Percentiles rank a stretch among this genome's conserved stretches.
phyloP scores from a whole-genome alignment of 1,140 invertebrate genomes.

The Diuraphis noxia region DNA sequence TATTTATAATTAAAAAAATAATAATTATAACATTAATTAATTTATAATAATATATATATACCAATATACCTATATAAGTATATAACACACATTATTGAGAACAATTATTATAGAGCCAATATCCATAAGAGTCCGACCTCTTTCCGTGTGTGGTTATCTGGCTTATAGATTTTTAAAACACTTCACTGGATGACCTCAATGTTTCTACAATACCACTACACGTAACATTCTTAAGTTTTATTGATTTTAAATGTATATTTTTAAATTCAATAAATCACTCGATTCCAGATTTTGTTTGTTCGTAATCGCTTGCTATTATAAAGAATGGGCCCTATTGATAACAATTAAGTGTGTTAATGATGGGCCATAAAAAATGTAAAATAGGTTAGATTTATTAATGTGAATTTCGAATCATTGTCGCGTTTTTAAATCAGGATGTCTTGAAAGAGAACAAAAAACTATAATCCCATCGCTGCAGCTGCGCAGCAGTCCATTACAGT shows the following conservation, averaged over 20 bases:
- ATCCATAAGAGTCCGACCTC: background rate
- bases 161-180: conserved; percentile 13
- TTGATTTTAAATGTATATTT: conserved; percentile 22
- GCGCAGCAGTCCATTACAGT: background rate
- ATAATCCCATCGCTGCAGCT: background rate
- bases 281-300: background rate
- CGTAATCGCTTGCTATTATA: background rate
- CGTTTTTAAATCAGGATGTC: background rate
- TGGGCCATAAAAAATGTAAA: background rate
- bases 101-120: background rate
- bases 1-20: background rate
- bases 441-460: background rate
- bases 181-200: conserved; percentile 18
- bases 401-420: background rate
- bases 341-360: conserved; percentile 19
- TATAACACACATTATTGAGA: background rate
- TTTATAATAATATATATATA: too few species aligned
- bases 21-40: background rate
- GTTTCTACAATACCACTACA: background rate
- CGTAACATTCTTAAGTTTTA: background rate
- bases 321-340: background rate
- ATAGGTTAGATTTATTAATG: background rate
- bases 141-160: background rate
- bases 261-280: background rate
- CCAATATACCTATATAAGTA: too few species aligned